These are phyloP conservation scores for Lanistes nyassanus DNA, from an alignment of 1,140 invertebrate species.

Conservation along the genomic window DNA sequence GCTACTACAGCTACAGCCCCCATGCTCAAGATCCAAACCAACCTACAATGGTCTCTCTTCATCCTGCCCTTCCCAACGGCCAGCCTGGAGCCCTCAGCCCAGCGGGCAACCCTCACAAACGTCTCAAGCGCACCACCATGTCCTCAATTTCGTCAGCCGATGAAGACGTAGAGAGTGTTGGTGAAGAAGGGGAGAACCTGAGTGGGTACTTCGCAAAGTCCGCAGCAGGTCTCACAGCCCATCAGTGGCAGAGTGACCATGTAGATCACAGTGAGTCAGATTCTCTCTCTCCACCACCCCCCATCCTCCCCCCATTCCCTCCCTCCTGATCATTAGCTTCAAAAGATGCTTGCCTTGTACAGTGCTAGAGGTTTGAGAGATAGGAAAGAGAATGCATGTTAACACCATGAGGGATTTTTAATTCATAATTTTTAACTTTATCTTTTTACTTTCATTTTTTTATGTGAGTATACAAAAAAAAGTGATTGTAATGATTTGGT, in stretches of 20 bases:
- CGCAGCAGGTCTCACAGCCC: conserved; percentile 70
- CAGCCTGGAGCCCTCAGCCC: conserved; percentile 55
- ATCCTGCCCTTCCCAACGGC: conserved; percentile 61
- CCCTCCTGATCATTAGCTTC: no score
- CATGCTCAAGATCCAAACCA: conserved; percentile 71
- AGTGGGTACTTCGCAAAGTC: conserved; percentile 73
- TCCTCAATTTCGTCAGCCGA: conserved; percentile 71
- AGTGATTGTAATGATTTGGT: no score
- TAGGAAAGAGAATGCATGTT: no score
- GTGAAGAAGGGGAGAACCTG: conserved; percentile 65
- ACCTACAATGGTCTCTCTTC: conserved; percentile 45
- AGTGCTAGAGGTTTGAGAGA: no score
- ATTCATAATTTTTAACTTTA: no score
- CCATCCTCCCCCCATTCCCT: no score
- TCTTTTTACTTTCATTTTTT: no score
- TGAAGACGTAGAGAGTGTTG: conserved; percentile 69
- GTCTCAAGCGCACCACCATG: conserved; percentile 68
- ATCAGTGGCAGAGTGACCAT: conserved; percentile 72
- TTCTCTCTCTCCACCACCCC: no score
- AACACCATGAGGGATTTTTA: no score
- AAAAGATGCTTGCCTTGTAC: no score
- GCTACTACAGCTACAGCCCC: conserved; percentile 94
- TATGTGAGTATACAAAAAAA: no score
- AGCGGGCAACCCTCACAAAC: conserved; percentile 67
- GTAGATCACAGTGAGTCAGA: conserved; percentile 58